These are phyloP conservation scores for Drosophila anomalipes DNA, from an alignment of 2,888 invertebrate genomes.

Conservation along the genomic window DNA sequence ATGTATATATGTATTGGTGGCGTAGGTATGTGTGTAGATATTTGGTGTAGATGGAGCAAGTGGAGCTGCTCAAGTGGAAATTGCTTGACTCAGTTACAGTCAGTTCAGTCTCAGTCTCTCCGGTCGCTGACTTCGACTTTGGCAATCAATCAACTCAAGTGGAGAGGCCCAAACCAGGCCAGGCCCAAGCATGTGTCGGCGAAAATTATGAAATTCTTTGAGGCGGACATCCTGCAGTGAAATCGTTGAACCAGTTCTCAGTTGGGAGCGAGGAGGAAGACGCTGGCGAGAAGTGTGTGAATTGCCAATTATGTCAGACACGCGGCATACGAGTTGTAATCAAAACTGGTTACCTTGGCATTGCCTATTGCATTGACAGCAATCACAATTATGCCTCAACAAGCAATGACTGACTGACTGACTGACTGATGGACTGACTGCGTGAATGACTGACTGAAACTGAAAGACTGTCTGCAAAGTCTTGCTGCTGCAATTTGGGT, in stretches of 20 bases:
- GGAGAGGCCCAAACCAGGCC: slow-evolving; percentile 9
- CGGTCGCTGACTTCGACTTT: slow-evolving; percentile 39
- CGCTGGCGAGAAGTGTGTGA: slow-evolving; percentile 29
- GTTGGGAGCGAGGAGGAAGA: background rate
- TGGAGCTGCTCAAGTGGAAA: slow-evolving; percentile 64
- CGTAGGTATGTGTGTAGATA: background rate
- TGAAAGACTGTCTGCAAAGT: slow-evolving; percentile 12
- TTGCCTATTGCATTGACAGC: slow-evolving; percentile 48
- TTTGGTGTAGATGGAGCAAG: slow-evolving; percentile 15
- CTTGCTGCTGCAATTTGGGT: slow-evolving; percentile 53
- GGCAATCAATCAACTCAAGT: slow-evolving; percentile 76
- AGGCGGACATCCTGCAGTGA: slow-evolving; percentile 66
- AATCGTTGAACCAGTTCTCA: slow-evolving; percentile 28
- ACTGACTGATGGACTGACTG: slow-evolving; percentile 15
- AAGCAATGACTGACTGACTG: slow-evolving; percentile 7
- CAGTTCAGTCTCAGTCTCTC: slow-evolving; percentile 22
- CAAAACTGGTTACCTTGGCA: slow-evolving; percentile 78
- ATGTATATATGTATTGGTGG: background rate
- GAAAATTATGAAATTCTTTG: slow-evolving; percentile 71
- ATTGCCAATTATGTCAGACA: slow-evolving; percentile 69
- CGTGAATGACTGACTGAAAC: slow-evolving; percentile 13
- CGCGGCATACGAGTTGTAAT: slow-evolving; percentile 51
- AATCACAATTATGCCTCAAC: slow-evolving; percentile 35
- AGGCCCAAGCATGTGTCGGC: slow-evolving; percentile 14
- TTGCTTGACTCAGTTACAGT: slow-evolving; percentile 37